A percentile compares a stretch with the other conserved stretches of the same genome.
Conservation (phyloP, 2,113 vertebrate genomes). For the Dascyllus trimaculatus region DNA sequence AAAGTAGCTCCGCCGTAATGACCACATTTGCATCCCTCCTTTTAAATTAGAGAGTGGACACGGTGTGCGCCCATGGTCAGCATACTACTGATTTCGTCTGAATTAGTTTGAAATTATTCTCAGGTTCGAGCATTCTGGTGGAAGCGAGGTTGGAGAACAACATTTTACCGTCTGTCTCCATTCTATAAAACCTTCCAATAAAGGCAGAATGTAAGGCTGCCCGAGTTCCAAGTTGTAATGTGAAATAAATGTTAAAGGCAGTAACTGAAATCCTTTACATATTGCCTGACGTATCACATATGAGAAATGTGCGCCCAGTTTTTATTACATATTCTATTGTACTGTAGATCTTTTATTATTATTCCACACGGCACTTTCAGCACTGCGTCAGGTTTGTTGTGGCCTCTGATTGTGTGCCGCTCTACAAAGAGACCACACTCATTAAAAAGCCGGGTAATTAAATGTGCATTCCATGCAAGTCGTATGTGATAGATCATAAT, state of each 20-base stretch:
- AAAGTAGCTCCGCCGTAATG: conserved; percentile 15
- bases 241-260: conserved; percentile 19
- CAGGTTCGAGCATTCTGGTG: not conserved
- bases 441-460: conserved; percentile 34
- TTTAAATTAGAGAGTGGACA: not conserved
- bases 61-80: not conserved
- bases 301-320: not conserved
- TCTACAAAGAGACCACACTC: conserved; percentile 3
- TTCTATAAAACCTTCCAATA: conserved; percentile 22
- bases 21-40: not conserved
- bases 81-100: not conserved
- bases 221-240: not conserved
- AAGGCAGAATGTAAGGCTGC: conserved; percentile 18
- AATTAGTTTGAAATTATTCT: conserved; percentile 14
- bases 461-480: conserved; percentile 22
- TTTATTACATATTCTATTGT: not conserved
- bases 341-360: not conserved
- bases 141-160: not conserved
- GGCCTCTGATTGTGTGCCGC: conserved; percentile 1
- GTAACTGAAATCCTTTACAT: conserved; percentile 12
- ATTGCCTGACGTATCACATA: conserved; percentile 23
- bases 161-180: not conserved
- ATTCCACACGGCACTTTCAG: not conserved
- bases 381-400: not conserved
- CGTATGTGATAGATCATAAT: conserved; percentile 25